A percentile compares a stretch with the other conserved stretches of the same genome.
These are phyloP conservation scores for Candoia aspera DNA, from an alignment of 2,113 vertebrate genomes.

Conservation along the genomic window DNA sequence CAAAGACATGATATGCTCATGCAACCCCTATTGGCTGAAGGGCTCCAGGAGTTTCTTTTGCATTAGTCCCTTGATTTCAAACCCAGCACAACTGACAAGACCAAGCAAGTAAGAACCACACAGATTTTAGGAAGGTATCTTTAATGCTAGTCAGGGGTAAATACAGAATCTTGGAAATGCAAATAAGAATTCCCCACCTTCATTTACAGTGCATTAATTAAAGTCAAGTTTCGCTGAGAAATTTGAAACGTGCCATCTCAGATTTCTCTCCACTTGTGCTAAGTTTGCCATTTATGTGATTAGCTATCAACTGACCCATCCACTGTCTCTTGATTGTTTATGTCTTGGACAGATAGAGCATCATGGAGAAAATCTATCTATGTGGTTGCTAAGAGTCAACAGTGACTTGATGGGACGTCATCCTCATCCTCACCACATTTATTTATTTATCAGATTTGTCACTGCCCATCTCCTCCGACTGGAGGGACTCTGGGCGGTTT, in stretches of 20 bases:
- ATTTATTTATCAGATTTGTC: too few relatives aligned
- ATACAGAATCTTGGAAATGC: not conserved
- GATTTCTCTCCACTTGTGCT: not conserved
- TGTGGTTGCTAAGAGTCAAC: not conserved
- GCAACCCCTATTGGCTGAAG: not conserved
- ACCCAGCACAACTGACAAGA: not conserved
- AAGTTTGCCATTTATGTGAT: not conserved
- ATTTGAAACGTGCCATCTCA: not conserved
- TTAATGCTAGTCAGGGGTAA: not conserved
- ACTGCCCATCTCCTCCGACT: too few relatives aligned
- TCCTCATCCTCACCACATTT: too few relatives aligned
- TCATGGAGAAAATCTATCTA: not conserved
- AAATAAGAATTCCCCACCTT: not conserved
- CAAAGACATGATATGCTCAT: not conserved
- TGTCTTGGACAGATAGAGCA: not conserved
- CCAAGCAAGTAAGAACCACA: not conserved
- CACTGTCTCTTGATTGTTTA: not conserved
- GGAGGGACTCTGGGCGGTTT: too few relatives aligned
- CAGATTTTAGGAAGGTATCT: not conserved
- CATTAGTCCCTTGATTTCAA: not conserved
- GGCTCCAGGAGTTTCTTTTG: not conserved
- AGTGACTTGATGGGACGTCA: not conserved
- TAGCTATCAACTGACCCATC: not conserved
- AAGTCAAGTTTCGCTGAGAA: not conserved
- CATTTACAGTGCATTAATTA: not conserved